Base-by-base conservation (phyloP, 2,888 invertebrate species). In the Caenorhabditis sp. region DNA sequence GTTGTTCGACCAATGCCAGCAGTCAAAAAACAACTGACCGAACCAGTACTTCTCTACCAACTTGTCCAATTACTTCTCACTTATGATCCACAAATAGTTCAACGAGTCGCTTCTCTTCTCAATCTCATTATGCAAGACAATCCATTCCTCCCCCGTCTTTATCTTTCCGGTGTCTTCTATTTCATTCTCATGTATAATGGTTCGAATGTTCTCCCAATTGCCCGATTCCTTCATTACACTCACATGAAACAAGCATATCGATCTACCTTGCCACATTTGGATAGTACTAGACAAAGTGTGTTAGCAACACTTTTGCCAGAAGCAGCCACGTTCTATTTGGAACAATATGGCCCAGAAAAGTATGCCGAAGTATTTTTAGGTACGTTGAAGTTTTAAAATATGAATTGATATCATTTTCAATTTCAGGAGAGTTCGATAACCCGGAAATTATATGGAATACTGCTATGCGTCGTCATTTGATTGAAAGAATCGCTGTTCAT, bases 381-480 rank as follows among this genome's bases (percentile, higher is more conserved):
- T 63, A 3, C 5, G 31, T 31, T 31, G 31, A 31, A 10, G 43
- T 43, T 43, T 10, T 7, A 17, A 43, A 43, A 43, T 43, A 10
- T 43, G n/a, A n/a, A n/a, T n/a, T n/a, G n/a, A n/a, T n/a, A n/a
- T n/a, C n/a, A n/a, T n/a, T n/a, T n/a, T n/a, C n/a, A n/a, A n/a
- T 43, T 43, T 17, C 43, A 43, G 43, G 97, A 0, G 99, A 99
- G 90, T 99, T 94, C 90, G 97, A 99, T 89, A 99, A 97, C 8
- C 99, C 99, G 0, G 99, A 99, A 90, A 97, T 96, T 0, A 99
- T 99, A 79, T 99, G 99, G 99, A 97, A 94, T 88, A 92, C 93
- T 0, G 95, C 96, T 90, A 99, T 99, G 97, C 92, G 93, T 93
- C 92, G 95, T 20, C 92, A 95, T 91, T 91, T 99, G 87, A 97